phyloP scores from a whole-genome alignment of 2,113 vertebrate genomes.

The Oryzias woworae region DNA sequence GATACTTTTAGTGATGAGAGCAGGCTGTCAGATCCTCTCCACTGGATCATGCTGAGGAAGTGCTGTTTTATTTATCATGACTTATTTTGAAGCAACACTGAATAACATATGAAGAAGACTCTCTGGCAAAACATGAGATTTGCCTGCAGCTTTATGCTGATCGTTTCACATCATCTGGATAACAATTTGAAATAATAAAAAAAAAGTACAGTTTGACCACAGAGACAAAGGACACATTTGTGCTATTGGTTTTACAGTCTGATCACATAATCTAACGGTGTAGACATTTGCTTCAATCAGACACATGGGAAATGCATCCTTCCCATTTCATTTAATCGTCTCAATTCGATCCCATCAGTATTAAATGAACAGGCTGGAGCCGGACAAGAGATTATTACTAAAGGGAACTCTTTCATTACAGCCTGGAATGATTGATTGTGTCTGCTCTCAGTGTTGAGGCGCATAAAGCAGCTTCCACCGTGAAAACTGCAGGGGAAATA shows the following conservation, averaged over 20 bases:
- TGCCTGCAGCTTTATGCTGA: slow-evolving; percentile 50
- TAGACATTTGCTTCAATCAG: slow-evolving; percentile 58
- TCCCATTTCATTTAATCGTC: slow-evolving; percentile 58
- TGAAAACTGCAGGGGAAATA: neutral
- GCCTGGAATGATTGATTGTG: slow-evolving; percentile 19
- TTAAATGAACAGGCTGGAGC: slow-evolving; percentile 43
- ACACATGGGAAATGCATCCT: slow-evolving; percentile 61
- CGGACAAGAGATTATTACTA: slow-evolving; percentile 39
- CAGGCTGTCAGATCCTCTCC: neutral
- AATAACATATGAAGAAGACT: slow-evolving; percentile 13
- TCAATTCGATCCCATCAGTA: slow-evolving; percentile 50
- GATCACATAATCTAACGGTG: slow-evolving; percentile 55
- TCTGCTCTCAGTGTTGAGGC: neutral
- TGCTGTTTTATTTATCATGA: slow-evolving; percentile 1
- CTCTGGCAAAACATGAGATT: slow-evolving; percentile 27
- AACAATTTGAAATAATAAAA: slow-evolving; percentile 24
- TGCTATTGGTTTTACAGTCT: slow-evolving; percentile 50
- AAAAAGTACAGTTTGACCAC: slow-evolving; percentile 60
- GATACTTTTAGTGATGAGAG: too few species aligned
- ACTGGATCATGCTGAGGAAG: slow-evolving; percentile 5
- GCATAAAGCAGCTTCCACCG: neutral
- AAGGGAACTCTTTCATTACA: slow-evolving; percentile 39
- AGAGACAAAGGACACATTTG: slow-evolving; percentile 54
- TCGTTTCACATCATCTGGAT: slow-evolving; percentile 39
- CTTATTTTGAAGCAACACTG: neutral